phyloP scores from a whole-genome alignment of 2,797 vertebrate genomes.

The Enteromius treurensis region DNA sequence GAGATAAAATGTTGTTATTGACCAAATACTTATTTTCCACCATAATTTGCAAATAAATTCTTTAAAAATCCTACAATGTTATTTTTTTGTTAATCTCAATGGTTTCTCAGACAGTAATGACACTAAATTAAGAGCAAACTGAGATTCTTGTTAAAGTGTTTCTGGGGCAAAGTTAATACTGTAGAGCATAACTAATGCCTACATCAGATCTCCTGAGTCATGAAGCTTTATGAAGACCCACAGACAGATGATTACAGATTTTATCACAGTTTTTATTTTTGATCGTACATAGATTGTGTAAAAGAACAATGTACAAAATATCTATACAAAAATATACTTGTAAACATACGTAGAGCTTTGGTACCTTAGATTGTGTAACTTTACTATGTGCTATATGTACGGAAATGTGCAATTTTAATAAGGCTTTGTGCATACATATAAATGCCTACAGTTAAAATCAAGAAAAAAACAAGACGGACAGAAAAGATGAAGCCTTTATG shows the following conservation, averaged over 20 bases:
- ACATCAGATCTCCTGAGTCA: neutral
- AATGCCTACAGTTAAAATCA: constrained; percentile 42
- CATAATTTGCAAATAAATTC: too few relatives aligned
- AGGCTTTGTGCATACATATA: constrained; percentile 59
- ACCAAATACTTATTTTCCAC: too few relatives aligned
- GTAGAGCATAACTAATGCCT: neutral
- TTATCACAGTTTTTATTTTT: constrained; percentile 51
- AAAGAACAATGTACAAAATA: constrained; percentile 72
- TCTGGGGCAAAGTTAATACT: neutral
- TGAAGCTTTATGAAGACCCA: neutral
- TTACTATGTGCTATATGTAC: constrained; percentile 55
- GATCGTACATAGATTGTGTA: constrained; percentile 45
- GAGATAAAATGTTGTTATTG: too few relatives aligned
- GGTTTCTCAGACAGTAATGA: neutral
- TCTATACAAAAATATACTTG: constrained; percentile 80
- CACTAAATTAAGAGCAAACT: neutral
- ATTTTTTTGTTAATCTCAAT: neutral
- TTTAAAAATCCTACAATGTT: too few relatives aligned
- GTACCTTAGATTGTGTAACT: constrained; percentile 78
- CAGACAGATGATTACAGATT: constrained; percentile 1
- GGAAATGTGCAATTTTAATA: constrained; percentile 69
- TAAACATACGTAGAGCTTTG: constrained; percentile 82
- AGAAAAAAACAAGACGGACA: constrained; percentile 3
- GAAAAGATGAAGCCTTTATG: neutral
- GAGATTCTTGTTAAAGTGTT: neutral